Percentiles rank a stretch among this genome's conserved stretches.
phyloP scores from a whole-genome alignment of 2,113 vertebrate species.

The Gyps fulvus region DNA sequence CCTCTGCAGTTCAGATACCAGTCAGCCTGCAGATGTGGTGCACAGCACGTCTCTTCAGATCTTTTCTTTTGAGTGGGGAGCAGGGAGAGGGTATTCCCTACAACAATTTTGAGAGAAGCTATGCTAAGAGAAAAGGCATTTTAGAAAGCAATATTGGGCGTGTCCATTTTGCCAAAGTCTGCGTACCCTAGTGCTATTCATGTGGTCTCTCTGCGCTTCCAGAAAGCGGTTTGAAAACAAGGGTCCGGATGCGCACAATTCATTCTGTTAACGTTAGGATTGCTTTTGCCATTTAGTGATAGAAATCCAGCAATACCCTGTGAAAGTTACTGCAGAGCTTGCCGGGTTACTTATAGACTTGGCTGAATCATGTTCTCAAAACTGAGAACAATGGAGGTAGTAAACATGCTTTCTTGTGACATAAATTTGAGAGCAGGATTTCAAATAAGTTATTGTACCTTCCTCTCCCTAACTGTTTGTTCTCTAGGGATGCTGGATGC shows the following conservation, averaged over 20 bases:
- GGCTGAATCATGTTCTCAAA: fast-evolving
- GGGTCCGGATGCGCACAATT: neutral
- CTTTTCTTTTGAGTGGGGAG: neutral
- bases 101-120: neutral
- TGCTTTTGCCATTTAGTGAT: neutral
- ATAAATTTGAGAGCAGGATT: neutral
- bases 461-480: neutral
- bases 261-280: neutral
- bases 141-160: neutral
- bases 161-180: neutral
- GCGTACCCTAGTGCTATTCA: neutral
- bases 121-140: neutral
- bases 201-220: neutral
- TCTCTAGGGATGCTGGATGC: neutral
- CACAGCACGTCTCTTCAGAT: neutral
- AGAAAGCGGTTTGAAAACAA: neutral
- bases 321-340: neutral
- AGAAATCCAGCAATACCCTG: neutral
- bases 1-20: neutral
- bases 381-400: neutral
- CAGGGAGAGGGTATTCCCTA: neutral
- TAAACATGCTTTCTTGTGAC: neutral
- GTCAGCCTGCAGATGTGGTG: neutral
- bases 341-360: neutral
- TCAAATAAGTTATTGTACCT: neutral